phyloP scores from a whole-genome alignment of 2,797 vertebrate genomes.

The Sphaeramia orbicularis region DNA sequence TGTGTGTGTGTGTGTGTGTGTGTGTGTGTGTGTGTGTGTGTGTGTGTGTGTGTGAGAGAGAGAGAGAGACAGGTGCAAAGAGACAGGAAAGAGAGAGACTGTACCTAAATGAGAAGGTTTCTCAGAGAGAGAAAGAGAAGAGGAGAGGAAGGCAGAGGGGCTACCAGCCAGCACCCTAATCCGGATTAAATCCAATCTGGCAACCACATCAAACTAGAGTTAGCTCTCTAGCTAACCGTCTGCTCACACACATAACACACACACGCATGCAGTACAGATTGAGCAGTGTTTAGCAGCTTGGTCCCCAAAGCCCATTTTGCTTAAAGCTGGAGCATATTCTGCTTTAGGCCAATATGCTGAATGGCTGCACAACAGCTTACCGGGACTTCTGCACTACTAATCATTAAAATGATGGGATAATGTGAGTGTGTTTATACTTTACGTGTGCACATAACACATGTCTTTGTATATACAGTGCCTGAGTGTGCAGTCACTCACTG shows the following conservation, averaged over 20 bases:
- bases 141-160: conserved; percentile 45
- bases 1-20: conserved; percentile 13
- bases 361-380: conserved; percentile 79
- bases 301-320: conserved; percentile 87
- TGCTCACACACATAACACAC: conserved; percentile 69
- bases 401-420: conserved; percentile 77
- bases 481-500: conserved; percentile 14
- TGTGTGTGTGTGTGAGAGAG: conserved; percentile 25
- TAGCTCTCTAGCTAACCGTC: conserved; percentile 91
- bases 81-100: not conserved
- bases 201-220: conserved; percentile 90
- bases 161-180: conserved; percentile 80
- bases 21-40: conserved; percentile 22
- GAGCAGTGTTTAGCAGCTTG: conserved; percentile 92
- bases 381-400: conserved; percentile 72
- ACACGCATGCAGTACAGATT: conserved; percentile 65
- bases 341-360: conserved; percentile 85
- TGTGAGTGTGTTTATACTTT: conserved; percentile 31
- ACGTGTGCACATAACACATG: conserved; percentile 26
- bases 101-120: conserved; percentile 55
- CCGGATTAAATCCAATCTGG: conserved; percentile 97
- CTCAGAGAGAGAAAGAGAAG: conserved; percentile 54
- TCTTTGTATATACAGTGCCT: conserved; percentile 30
- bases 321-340: conserved; percentile 88
- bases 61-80: conserved; percentile 18